Base-by-base conservation (phyloP, 1,140 invertebrate genomes). In the Drosophila athabasca region DNA sequence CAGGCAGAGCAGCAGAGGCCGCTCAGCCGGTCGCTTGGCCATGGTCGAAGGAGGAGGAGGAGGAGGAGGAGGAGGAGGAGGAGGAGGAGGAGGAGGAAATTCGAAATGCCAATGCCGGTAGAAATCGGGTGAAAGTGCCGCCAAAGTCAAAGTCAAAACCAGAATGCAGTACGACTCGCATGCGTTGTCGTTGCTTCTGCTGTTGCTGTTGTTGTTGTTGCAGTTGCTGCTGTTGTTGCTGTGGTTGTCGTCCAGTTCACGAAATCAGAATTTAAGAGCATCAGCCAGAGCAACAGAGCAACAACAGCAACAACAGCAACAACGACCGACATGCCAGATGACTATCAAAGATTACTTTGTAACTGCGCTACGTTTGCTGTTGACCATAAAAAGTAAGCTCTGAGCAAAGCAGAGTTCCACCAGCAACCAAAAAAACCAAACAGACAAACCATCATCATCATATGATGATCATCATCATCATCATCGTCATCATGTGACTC, bases 251-350 rank as follows among this genome's bases (percentile, higher is more conserved):
- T 76, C 73, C 72, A 76, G 72, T 76, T 76, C 73, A 85, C 83
- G 83, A 87, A 85, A 87, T 88, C 83, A 82, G 75, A 88, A 87
- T 85, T 85, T 85, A 85, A 85, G 77, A 85, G 81, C 79, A 81
- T 69, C 69, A 48, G 44, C 62, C 49, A 62, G 49, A 54, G 46
- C 46, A 54, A 41, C 46, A 53, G n/a, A 35, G 29, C 15, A n/a
- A 52, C 26, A 53, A n/a, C n/a, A n/a, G n/a, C 49, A 24, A 0
- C 61, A 69, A 75, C 61, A 43, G 51, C 54, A 46, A 71, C 57
- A 26, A 71, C 45, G 61, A 60, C 48, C 61, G 65, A 66, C 75
- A 72, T 75, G 72, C 70, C 80, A 78, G 82, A 85, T 87, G 82
- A 78, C 83, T 87, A 85, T 85, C 78, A 78, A 60, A 85, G 83